Evolutionary conservation across 2,888 invertebrate species (phyloP), one percentile per base, ranked within the genome.

Genomic region (Blera fallax): DNA sequence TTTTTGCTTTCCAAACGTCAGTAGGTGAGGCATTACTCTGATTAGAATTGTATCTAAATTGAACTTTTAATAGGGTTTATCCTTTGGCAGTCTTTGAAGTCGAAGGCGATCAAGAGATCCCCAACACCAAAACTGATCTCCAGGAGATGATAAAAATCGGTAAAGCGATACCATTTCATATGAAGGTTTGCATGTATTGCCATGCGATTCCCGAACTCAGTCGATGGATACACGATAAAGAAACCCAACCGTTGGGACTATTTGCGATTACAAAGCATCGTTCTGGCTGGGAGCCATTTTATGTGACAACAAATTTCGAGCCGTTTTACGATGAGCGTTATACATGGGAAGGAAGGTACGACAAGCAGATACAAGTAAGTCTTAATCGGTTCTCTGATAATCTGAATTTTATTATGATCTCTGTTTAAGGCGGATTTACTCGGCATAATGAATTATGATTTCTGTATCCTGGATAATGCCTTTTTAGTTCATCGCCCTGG

Each of bases 261-360:
- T 79, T 79, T 58, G 8, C 32, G 1, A 18, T 48, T 2, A 24
- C 21, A 8, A 79, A 72, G 16, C 79, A 79, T 56, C 64, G 32
- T 5, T 2, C 4, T 0, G 2, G 4, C 0, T 79, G 79, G 79
- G 79, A 79, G 14, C 79, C 79, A 0, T 72, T 79, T 40, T 79
- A 79, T 58, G 65, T 79, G 24, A 79, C 79, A 0, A 79, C 79
- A 14, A 79, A 72, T 50, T 56, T 24, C 0, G 79, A 79, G 27
- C 79, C 79, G 2, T 72, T 50, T 18, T 79, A 24, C 14, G 79
- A 79, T 48, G 79, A 79, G 34, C 79, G 79, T 0, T 79, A 65
- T 32, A 79, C 79, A 1, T 79, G 79, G 79, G 79, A 79, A 48
- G 79, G 79, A 32, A 37, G 32, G 3, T 72, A 79, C 32, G 79